Conservation (phyloP, 2,797 vertebrate species). For the Adelosebastes latens region DNA sequence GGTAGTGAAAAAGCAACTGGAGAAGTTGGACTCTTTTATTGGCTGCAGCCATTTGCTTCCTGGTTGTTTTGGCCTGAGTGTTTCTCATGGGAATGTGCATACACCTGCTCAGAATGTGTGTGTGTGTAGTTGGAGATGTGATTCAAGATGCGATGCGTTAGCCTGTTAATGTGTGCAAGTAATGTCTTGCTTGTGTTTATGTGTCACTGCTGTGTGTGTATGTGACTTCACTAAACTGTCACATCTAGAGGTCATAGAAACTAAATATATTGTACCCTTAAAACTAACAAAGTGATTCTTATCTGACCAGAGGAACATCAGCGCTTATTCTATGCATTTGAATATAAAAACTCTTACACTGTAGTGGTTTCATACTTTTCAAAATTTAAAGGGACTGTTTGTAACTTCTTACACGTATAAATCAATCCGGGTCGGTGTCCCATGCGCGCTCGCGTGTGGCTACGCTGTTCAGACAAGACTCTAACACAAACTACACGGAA, state of each 20-base stretch:
- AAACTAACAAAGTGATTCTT: background rate
- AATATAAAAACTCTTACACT: background rate
- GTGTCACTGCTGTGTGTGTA: background rate
- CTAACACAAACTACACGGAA: too few relatives aligned
- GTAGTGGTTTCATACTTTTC: background rate
- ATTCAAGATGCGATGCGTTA: background rate
- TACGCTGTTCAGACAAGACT: too few relatives aligned
- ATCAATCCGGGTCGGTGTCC: too few relatives aligned
- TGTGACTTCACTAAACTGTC: background rate
- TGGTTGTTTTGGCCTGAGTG: slow-evolving; percentile 39
- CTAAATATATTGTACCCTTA: background rate
- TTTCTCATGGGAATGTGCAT: slow-evolving; percentile 19
- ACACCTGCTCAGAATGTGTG: slow-evolving; percentile 42
- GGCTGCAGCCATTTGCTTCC: slow-evolving; percentile 55
- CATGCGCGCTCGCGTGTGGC: too few relatives aligned
- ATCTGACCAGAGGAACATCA: background rate
- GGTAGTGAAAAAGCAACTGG: slow-evolving; percentile 45
- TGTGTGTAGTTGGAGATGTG: background rate
- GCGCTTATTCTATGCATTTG: background rate
- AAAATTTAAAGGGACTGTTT: background rate
- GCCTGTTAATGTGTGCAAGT: background rate
- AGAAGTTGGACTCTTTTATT: slow-evolving; percentile 54
- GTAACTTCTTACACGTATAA: too few relatives aligned
- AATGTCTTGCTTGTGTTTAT: background rate
- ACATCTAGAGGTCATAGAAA: slow-evolving; percentile 16